Evolutionary conservation across 2,797 vertebrate genomes (phyloP).

Genomic region (Moxostoma hubbsi): DNA sequence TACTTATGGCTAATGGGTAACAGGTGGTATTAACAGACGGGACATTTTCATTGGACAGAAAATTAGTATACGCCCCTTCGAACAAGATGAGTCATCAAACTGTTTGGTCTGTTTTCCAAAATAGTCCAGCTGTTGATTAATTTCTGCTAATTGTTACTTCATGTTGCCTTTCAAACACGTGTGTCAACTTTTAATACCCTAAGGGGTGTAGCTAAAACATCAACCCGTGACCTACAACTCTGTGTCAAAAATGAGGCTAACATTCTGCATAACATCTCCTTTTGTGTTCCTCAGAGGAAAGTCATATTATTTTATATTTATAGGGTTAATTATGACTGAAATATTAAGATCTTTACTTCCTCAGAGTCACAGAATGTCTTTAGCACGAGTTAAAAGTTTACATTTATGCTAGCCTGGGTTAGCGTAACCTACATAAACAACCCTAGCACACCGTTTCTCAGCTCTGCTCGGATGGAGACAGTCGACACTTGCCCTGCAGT

Average conservation of each 20-base stretch:
- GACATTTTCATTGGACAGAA: not conserved
- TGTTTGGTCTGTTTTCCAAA: not conserved
- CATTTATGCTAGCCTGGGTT: not conserved
- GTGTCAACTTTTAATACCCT: too few species aligned
- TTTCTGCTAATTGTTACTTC: too few species aligned
- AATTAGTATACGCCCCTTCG: not conserved
- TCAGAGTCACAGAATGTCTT: too few species aligned
- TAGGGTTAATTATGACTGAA: too few species aligned
- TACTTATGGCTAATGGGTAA: not conserved
- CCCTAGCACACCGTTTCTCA: not conserved
- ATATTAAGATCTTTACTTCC: too few species aligned
- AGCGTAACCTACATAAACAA: not conserved
- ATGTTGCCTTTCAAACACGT: too few species aligned
- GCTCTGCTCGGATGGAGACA: not conserved
- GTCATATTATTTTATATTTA: too few species aligned
- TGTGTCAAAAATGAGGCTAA: too few species aligned
- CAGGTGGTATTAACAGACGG: not conserved
- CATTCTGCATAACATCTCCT: too few species aligned
- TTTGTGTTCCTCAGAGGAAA: too few species aligned
- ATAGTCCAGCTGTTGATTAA: not conserved
- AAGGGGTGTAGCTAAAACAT: too few species aligned
- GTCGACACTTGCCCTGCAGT: not conserved
- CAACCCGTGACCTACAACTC: too few species aligned
- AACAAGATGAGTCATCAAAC: not conserved
- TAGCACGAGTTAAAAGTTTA: not conserved